A percentile compares a stretch with the other conserved stretches of the same genome.
phyloP scores from a whole-genome alignment of 1,140 invertebrate genomes.

The Drosophila chauvacae region DNA sequence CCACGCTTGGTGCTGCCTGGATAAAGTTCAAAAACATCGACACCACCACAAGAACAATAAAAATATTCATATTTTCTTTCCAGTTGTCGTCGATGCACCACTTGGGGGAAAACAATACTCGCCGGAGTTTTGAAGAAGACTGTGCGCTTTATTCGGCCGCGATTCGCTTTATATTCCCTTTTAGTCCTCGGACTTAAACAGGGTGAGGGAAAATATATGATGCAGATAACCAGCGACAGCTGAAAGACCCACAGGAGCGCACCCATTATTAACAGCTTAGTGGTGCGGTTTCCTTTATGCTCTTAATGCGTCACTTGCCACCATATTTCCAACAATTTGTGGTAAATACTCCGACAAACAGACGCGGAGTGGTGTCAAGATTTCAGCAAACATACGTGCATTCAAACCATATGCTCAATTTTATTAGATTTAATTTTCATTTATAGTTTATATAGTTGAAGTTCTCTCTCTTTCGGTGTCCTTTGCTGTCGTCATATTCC shows the following conservation, averaged over 20 bases:
- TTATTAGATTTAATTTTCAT: constrained; percentile 64
- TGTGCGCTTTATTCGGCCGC: constrained; percentile 21
- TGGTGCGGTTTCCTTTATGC: constrained; percentile 60
- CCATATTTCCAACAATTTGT: constrained; percentile 79
- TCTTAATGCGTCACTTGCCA: constrained; percentile 73
- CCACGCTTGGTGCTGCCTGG: constrained; percentile 35
- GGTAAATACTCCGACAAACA: constrained; percentile 76
- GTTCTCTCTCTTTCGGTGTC: neutral
- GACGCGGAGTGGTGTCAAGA: constrained; percentile 58
- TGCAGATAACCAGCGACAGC: constrained; percentile 25
- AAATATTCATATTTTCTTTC: constrained; percentile 52
- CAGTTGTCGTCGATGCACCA: constrained; percentile 3
- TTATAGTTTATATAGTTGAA: constrained; percentile 35
- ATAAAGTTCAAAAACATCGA: constrained; percentile 37
- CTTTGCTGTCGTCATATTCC: constrained; percentile 1
- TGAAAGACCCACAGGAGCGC: constrained; percentile 25
- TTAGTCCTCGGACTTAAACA: constrained; percentile 32
- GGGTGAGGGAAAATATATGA: constrained; percentile 42
- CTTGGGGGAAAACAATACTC: constrained; percentile 31
- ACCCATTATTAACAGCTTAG: constrained; percentile 55
- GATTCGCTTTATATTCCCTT: constrained; percentile 56
- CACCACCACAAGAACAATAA: constrained; percentile 33
- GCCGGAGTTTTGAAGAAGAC: constrained; percentile 35
- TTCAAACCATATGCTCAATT: constrained; percentile 69
- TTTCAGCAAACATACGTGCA: constrained; percentile 69